A percentile compares a stretch with the other conserved stretches of the same genome.
Conservation (phyloP, 2,797 vertebrate species). For the Rhynchotus rufescens region DNA sequence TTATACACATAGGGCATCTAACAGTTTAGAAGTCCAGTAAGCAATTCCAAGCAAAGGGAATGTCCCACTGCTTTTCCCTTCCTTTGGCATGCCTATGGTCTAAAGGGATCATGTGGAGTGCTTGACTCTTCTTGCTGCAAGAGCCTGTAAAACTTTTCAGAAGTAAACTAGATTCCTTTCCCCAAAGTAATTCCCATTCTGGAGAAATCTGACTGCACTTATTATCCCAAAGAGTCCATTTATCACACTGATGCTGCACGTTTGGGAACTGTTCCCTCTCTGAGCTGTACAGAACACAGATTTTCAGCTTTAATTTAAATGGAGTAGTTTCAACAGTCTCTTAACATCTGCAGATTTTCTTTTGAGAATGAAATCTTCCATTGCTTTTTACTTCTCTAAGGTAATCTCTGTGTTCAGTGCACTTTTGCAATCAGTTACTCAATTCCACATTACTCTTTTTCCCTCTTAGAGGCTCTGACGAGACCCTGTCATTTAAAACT, state of each 20-base stretch:
- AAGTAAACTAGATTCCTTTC: neutral
- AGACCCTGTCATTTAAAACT: neutral
- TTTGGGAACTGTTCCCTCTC: neutral
- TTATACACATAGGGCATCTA: neutral
- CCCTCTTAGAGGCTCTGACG: neutral
- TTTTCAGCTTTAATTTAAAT: neutral
- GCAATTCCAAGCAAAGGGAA: neutral
- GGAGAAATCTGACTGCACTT: neutral
- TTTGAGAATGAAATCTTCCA: neutral
- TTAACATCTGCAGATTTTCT: neutral
- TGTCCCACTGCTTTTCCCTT: neutral
- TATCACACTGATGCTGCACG: neutral
- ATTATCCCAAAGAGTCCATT: neutral
- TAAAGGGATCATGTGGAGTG: neutral
- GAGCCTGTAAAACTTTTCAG: neutral
- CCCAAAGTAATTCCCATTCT: neutral
- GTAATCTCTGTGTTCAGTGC: neutral
- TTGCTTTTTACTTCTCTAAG: neutral
- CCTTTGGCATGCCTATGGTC: neutral
- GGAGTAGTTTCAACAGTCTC: neutral
- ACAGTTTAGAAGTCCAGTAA: neutral
- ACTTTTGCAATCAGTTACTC: neutral
- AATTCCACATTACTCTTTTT: neutral
- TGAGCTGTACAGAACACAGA: neutral
- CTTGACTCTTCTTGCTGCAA: neutral